Evolutionary conservation across 1,140 invertebrate species (phyloP), one percentile per base, ranked within the genome.

Genomic region (Panagrolaimus sp.): DNA sequence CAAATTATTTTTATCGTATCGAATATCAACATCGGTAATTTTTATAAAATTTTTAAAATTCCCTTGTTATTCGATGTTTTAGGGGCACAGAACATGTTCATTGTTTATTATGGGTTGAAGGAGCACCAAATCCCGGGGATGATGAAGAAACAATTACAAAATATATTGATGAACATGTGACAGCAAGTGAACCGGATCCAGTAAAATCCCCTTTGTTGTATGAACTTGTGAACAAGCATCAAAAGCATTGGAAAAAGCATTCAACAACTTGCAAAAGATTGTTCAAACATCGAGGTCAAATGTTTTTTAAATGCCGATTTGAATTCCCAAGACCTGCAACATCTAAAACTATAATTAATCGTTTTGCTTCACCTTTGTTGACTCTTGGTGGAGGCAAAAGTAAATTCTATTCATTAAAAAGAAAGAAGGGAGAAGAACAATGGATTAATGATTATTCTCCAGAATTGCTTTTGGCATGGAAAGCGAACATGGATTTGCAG

Each of bases 401-500:
- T 1, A 63, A 63, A 26, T 63, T n/a, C 28, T 63, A 63, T 32
- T 3, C 17, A 32, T 32, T 63, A 32, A 12, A 32, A 32, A 21
- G 58, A 6, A 12, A 24, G 17, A 26, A 21, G 3, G 4, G 58
- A n/a, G 58, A 63, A 4, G 21, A 3, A 3, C 17, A 21, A 21
- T n/a, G n/a, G n/a, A 63, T 63, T 32, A 63, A 63, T 26, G 58
- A 21, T 14, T 63, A 63, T 32, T n/a, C 14, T 17, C 58, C 58
- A 24, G n/a, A 12, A 7, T n/a, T 63, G 12, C 14, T 63, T 2
- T 15, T 26, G 24, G 58, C 58, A 14, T 63, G 58, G 58, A 21
- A 32, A 21, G 58, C 14, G 2, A 63, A 63, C 28, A 32, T 63
- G 7, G 58, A 63, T 12, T 32, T 63, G 3, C 58, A 63, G 12